Evolutionary conservation across 2,797 vertebrate species (phyloP).

Genomic region (Eospalax fontanierii): DNA sequence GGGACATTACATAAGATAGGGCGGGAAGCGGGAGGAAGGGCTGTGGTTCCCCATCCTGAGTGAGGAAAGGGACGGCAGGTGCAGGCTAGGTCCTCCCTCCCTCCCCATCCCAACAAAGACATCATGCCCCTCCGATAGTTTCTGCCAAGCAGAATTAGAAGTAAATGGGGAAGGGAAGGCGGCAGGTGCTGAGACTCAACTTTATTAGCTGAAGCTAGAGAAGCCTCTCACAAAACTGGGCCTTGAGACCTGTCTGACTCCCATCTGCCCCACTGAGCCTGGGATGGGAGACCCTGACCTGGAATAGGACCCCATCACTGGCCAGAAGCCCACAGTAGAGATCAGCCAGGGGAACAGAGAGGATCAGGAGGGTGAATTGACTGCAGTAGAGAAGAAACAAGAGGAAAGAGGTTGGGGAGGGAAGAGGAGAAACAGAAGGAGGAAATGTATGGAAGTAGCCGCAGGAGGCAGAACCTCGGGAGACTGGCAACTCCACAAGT

Average conservation of each 20-base stretch:
- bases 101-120: neutral
- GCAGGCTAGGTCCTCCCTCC: slow-evolving; percentile 28
- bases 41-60: neutral
- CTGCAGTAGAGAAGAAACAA: neutral
- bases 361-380: neutral
- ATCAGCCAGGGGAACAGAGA: neutral
- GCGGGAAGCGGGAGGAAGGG: neutral
- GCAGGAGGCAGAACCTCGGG: neutral
- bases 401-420: neutral
- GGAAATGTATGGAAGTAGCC: neutral
- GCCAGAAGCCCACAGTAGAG: neutral
- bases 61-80: slow-evolving; percentile 1
- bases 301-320: neutral
- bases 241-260: too few relatives aligned
- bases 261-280: neutral
- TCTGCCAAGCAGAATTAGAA: neutral
- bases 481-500: neutral
- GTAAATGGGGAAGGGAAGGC: neutral
- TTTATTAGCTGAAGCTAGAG: slow-evolving; percentile 28
- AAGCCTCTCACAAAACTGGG: neutral
- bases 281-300: neutral
- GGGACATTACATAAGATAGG: neutral
- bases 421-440: neutral
- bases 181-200: neutral
- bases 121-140: neutral